Percentiles rank a stretch among this genome's conserved stretches.
phyloP scores from a whole-genome alignment of 2,113 vertebrate species.

The Caracal caracal region DNA sequence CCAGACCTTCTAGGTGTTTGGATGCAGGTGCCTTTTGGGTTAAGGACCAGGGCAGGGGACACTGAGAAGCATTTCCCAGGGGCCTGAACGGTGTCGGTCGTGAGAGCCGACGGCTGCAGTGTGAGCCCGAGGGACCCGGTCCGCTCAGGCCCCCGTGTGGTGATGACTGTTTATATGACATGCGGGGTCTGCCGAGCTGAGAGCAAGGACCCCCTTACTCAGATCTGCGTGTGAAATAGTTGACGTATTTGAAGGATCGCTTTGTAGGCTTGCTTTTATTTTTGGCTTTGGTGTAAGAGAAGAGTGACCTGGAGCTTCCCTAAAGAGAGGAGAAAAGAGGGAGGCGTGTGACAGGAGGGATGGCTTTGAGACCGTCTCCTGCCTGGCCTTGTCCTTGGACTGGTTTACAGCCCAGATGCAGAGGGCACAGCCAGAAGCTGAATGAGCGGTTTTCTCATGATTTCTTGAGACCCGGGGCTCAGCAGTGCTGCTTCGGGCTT shows the following conservation, averaged over 20 bases:
- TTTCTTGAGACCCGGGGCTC: not conserved
- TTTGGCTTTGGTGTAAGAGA: not conserved
- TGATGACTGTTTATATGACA: not conserved
- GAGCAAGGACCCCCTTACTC: not conserved
- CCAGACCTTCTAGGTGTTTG: rapidly evolving
- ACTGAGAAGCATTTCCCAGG: not conserved
- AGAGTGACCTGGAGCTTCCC: not conserved
- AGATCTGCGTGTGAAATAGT: not conserved
- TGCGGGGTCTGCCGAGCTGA: not conserved
- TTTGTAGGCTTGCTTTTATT: not conserved
- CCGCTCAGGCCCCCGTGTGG: not conserved
- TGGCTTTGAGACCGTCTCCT: too few relatives aligned
- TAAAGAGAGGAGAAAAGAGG: not conserved
- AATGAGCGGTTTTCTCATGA: not conserved
- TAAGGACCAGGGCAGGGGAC: not conserved
- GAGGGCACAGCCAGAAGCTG: not conserved
- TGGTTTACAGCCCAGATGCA: rapidly evolving
- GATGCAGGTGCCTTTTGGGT: not conserved
- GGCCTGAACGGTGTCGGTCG: not conserved
- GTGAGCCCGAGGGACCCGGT: not conserved
- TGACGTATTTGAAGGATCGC: not conserved
- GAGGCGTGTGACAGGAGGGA: not conserved
- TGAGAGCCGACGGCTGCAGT: not conserved
- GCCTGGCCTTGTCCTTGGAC: not conserved
- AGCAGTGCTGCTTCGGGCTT: not conserved